These are phyloP conservation scores for Pecten maximus DNA, from an alignment of 2,888 invertebrate species.

Conservation along the genomic window DNA sequence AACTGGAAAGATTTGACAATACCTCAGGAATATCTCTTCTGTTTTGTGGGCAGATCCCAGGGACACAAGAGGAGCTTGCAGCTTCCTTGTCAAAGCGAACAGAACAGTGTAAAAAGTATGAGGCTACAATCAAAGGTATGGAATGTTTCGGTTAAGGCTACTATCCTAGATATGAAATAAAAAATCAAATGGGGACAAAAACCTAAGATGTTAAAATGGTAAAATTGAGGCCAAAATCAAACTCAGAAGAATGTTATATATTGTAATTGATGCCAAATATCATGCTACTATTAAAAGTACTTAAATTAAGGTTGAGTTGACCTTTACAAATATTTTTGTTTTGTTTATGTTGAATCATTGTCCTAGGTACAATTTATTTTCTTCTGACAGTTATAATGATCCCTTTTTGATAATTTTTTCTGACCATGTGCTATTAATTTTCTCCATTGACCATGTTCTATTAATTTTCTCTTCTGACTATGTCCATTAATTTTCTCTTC, in stretches of 20 bases:
- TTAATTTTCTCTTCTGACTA: too few species aligned
- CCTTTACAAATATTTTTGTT: neutral
- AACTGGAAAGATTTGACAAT: neutral
- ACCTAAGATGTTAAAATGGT: neutral
- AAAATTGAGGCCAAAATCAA: neutral
- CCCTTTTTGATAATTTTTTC: too few species aligned
- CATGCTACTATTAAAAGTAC: too few species aligned
- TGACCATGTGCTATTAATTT: too few species aligned
- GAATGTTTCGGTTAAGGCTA: neutral
- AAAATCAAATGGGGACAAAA: neutral
- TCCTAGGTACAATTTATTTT: too few species aligned
- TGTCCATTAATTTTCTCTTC: too few species aligned
- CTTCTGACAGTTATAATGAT: too few species aligned
- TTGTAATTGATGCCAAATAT: too few species aligned
- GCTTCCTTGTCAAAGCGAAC: conserved; percentile 71
- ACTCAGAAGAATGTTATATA: too few species aligned
- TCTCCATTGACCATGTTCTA: too few species aligned
- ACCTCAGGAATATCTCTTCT: neutral
- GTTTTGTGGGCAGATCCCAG: conserved; percentile 38
- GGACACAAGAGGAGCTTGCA: conserved; percentile 70
- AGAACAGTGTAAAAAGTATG: conserved; percentile 78
- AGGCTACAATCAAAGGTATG: conserved; percentile 76
- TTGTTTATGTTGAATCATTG: neutral
- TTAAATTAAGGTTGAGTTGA: too few species aligned
- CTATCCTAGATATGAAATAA: too few species aligned